Evolutionary conservation across 2,797 vertebrate species (phyloP), one percentile per base, ranked within the genome.

Genomic region (Pseudochromis fuscus): DNA sequence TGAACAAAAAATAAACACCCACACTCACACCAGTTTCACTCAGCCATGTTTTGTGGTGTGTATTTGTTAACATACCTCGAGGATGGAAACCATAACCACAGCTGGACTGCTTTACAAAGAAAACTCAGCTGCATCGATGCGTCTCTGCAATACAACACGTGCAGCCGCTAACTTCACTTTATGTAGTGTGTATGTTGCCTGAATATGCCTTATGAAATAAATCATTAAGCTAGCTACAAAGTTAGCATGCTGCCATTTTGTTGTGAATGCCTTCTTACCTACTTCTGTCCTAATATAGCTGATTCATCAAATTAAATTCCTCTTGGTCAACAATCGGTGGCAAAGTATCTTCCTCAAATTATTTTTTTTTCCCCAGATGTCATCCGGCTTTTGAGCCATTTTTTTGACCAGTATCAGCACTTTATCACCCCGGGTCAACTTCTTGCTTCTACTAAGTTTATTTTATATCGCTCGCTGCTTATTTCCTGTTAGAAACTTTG

Each of bases 271-370:
- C 24, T 28, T 42, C 9, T 51, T 18, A 25, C 27, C 4, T 16
- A 48, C 75, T 33, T 62, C 25, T 70, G 35, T 63, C 19, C 18
- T 21, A 7, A 50, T 60, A 21, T 27, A 35, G 77, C 79, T 84
- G 83, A 78, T 40, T 78, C 61, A 68, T 72, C 86, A 81, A 38
- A 70, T 59, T 0, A 38, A 67, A 70, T 74, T 74, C 72, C 74
- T 35, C 37, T 78, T 69, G 30, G 58, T 72, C 73, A 65, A 67
- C 62, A 78, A 64, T 74, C 19, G 18, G 49, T 24, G n/a, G 15
- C 44, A 53, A 45, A 61, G 51, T 3, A 4, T 5, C 51, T 88
- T 87, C 74, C 51, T 5, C 79, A 81, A 82, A 75, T 50, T 33
- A 56, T 56, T n/a, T 21, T 63, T 42, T 64, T 25, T 6, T 73